Evolutionary conservation across 2,888 invertebrate species (phyloP).

Genomic region (Cistogaster globosa): DNA sequence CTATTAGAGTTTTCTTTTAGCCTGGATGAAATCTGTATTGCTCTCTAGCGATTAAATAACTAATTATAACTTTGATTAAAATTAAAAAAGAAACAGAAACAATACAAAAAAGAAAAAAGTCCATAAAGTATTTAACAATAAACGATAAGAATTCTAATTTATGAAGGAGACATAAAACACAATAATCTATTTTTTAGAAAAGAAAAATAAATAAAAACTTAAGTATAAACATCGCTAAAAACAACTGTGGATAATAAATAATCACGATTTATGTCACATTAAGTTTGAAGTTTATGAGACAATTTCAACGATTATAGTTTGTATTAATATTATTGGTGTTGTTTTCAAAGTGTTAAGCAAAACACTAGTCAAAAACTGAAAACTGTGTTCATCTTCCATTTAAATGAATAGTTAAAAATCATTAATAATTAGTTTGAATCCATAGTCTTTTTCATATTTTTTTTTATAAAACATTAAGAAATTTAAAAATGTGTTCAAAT

Average conservation of each 20-base stretch:
- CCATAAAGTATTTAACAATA: too few species aligned
- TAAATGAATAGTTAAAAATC: neutral
- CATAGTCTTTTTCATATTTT: constrained; percentile 1
- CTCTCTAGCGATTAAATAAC: too few species aligned
- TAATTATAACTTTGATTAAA: too few species aligned
- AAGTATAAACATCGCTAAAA: constrained; percentile 5
- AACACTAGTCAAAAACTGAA: constrained; percentile 15
- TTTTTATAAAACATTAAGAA: constrained; percentile 26
- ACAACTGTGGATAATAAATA: constrained; percentile 10
- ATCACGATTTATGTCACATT: constrained; percentile 67
- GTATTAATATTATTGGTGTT: constrained; percentile 60
- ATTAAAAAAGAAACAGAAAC: too few species aligned
- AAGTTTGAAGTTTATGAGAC: constrained; percentile 69
- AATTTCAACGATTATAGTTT: constrained; percentile 67
- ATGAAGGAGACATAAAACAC: too few species aligned
- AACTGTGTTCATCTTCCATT: neutral
- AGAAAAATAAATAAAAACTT: constrained; percentile 2
- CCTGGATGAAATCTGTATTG: too few species aligned
- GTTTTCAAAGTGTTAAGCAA: constrained; percentile 13
- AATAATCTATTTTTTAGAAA: too few species aligned
- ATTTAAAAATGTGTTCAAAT: constrained; percentile 42
- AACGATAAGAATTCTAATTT: too few species aligned
- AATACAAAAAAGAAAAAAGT: too few species aligned
- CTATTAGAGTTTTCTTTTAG: too few species aligned
- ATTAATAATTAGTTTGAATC: constrained; percentile 33